Evolutionary conservation across 2,797 vertebrate species (phyloP).

Genomic region (Leptoclinus maculatus): DNA sequence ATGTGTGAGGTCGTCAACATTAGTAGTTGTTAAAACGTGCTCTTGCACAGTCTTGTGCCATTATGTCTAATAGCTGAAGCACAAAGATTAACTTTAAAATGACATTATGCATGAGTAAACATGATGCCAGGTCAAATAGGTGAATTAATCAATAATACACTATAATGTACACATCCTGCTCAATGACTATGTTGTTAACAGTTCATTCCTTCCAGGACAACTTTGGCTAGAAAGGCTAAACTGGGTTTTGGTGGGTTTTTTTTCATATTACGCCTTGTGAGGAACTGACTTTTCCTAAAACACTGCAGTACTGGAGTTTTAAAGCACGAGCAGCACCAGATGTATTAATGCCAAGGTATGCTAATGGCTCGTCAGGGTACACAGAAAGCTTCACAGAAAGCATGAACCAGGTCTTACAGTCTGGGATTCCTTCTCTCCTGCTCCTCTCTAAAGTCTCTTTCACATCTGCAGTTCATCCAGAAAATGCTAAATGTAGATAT

Average conservation of each 20-base stretch:
- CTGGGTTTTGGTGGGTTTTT: background rate
- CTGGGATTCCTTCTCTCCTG: slow-evolving; percentile 27
- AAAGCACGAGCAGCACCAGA: slow-evolving; percentile 27
- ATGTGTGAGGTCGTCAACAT: slow-evolving; percentile 3
- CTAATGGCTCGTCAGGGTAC: slow-evolving; percentile 56
- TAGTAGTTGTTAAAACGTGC: background rate
- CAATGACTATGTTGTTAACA: background rate
- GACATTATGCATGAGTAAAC: background rate
- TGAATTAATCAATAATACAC: background rate
- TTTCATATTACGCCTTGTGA: background rate
- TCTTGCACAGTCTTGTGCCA: background rate
- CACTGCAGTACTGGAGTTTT: slow-evolving; percentile 30
- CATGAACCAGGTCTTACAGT: slow-evolving; percentile 28
- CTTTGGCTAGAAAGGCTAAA: background rate
- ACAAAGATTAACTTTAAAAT: background rate
- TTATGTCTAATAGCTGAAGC: background rate
- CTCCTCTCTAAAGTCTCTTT: slow-evolving; percentile 36
- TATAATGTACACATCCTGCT: background rate
- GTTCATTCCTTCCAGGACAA: slow-evolving; percentile 17
- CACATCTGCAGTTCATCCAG: slow-evolving; percentile 31
- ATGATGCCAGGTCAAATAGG: background rate
- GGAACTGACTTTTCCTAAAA: slow-evolving; percentile 33
- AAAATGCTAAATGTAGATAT: slow-evolving; percentile 25
- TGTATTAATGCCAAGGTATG: slow-evolving; percentile 62
- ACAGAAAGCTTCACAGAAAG: slow-evolving; percentile 51